Evolutionary conservation across 2,113 vertebrate genomes (phyloP).

Genomic region (Urocolius indicus): DNA sequence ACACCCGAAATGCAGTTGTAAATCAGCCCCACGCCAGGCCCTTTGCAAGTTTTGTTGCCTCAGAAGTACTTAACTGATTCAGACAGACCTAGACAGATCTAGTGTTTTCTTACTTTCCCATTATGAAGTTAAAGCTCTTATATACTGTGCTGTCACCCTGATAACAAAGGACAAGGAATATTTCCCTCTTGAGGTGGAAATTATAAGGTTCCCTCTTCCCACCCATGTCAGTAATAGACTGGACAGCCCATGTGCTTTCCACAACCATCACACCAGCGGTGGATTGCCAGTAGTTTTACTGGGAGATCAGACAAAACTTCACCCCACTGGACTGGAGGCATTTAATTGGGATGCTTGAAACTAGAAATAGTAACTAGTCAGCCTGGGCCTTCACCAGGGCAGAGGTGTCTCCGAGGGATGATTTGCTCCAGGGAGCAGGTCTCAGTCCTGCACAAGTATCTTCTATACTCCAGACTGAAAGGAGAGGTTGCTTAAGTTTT

Average conservation of each 20-base stretch:
- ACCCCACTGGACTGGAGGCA: not conserved
- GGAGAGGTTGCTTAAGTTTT: not conserved
- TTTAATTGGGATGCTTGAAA: not conserved
- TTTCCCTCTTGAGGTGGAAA: not conserved
- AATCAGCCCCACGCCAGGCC: not conserved
- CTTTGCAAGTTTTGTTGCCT: not conserved
- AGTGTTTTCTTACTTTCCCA: not conserved
- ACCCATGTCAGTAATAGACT: not conserved
- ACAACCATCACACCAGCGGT: too few relatives aligned
- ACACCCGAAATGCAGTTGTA: not conserved
- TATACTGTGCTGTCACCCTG: fast-evolving
- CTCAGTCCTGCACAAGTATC: not conserved
- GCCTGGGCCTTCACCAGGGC: not conserved
- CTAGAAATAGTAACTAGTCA: not conserved
- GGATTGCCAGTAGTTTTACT: not conserved
- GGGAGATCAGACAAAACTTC: not conserved
- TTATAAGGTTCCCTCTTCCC: not conserved
- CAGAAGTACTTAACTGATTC: not conserved
- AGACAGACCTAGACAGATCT: not conserved
- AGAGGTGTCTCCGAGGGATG: not conserved
- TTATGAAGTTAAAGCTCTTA: not conserved
- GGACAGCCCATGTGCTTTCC: not conserved
- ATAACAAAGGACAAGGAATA: not conserved
- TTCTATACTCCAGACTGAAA: not conserved
- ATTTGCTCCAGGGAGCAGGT: not conserved